Base-by-base conservation (phyloP, 2,113 vertebrate species). In the Tragelaphus scriptus region DNA sequence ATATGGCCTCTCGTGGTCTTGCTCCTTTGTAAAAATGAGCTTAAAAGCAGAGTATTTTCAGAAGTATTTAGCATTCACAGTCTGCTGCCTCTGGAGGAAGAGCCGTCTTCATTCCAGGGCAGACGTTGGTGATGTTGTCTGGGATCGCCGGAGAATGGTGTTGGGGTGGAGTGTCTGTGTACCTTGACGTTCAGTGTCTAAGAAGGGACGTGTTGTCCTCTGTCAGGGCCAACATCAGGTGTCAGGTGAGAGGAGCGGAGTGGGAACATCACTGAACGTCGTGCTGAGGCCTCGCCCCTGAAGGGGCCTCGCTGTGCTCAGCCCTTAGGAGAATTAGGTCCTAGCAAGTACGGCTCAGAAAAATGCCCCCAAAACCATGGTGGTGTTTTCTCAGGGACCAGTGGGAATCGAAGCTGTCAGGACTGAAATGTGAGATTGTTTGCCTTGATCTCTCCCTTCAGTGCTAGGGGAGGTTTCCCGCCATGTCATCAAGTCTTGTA, bases 1-100 rank as follows among this genome's bases (percentile, higher is more conserved):
- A 7, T 44, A 94, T 96, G 84, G 75, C 58, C 79, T 93, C 81
- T 68, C 1, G 23, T 96, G 90, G 84, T 51, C 79, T 91, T 14
- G 12, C 21, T 81, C 40, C 85, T 93, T 92, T 86, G 59, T 95
- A 81, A 49, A 75, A 40, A 91, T 4, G 90, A 51, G 63, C 84
- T 59, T 81, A 61, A 91, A 86, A 85, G 40, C 77, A 87, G 79
- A 84, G 23, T 63, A 2, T 86, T 94, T 86, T 84, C 36, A 26
- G 0, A 84, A 82, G 68, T 11, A 3, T 25, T 21, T 28, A 65
- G 23, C 55, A 13, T 55, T 58, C 44, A 2, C 13, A 21, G 17
- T 32, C 49, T 32, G 11, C 21, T 71, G n/a, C 55, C 81, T 56
- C 28, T 49, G 58, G 65, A 85, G 40, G n/a, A 93, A 61, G 44